Evolutionary conservation across 2,797 vertebrate species (phyloP), one percentile per base, ranked within the genome.

Genomic region (Miichthys miiuy): DNA sequence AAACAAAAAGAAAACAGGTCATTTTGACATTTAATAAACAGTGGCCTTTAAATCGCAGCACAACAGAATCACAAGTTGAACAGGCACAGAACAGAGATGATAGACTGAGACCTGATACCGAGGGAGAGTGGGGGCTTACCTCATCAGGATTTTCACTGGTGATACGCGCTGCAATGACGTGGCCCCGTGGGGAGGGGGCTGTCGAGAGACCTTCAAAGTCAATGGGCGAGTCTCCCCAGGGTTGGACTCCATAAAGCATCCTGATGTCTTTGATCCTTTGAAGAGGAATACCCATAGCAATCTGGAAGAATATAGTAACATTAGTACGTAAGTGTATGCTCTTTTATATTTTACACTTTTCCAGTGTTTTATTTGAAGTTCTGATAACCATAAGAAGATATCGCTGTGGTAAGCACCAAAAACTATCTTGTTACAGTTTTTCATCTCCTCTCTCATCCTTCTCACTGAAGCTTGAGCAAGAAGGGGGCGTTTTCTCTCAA

Each of bases 121-220:
- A 5, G 12, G 74, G 11, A 38, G 4, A 71, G 18, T 4, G n/a
- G 52, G 52, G 10, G 3, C n/a, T 16, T 92, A 98, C 98, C 96
- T 99, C 98, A 72, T 99, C 98, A 0, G 98, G 98, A 86, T 99
- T 99, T 93, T 99, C 98, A 64, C 98, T 99, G 90, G 98, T 99
- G 90, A 99, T 99, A n/a, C 98, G 96, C 47, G 98, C 98, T 62
- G 98, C 98, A 0, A 99, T 99, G 84, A 99, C 98, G 0, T 99
- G 98, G 16, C 98, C 98, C 0, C 98, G 95, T 0, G 98, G 98
- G 21, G 95, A 97, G 68, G 98, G 98, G 21, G 96, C 92, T 0
- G 97, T 97, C 12, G 96, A 94, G 12, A 97, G 96, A 76, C 94
- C 95, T 87, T 99, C 97, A 85, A 99, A 99, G 87, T 99, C 97